A percentile compares a stretch with the other conserved stretches of the same genome.
Evolutionary conservation across 2,797 vertebrate species (phyloP).

Genomic region (Lepidocolaptes lacrymiger): DNA sequence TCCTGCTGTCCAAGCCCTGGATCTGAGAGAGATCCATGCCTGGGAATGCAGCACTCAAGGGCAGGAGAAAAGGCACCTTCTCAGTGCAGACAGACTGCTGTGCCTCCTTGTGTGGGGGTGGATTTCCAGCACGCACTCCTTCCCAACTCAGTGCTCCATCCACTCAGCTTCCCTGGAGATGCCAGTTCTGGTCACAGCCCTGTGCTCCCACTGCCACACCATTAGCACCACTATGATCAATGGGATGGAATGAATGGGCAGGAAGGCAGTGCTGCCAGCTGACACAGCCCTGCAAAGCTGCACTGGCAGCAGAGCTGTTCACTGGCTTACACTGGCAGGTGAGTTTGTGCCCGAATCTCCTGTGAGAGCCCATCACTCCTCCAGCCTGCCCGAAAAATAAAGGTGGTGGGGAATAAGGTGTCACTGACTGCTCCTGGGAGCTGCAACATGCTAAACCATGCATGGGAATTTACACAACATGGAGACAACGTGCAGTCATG

Average conservation of each 20-base stretch:
- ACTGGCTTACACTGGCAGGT: not conserved
- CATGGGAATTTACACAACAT: not conserved
- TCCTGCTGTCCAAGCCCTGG: not conserved
- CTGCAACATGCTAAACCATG: not conserved
- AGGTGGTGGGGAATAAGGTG: not conserved
- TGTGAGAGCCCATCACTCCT: not conserved
- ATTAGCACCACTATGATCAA: not conserved
- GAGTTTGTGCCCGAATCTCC: not conserved
- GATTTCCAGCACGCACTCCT: not conserved
- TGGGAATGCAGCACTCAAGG: not conserved
- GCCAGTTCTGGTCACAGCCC: not conserved
- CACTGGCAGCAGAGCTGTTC: not conserved
- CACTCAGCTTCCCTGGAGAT: not conserved
- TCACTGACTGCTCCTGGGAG: not conserved
- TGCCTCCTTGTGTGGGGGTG: too few species aligned
- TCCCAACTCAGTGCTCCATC: not conserved
- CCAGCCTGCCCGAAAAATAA: not conserved
- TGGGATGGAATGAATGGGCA: not conserved
- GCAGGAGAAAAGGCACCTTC: not conserved
- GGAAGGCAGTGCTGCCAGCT: fast-evolving
- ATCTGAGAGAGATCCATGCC: not conserved
- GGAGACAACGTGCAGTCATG: not conserved
- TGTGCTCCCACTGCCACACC: not conserved
- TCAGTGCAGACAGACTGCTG: not conserved
- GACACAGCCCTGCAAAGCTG: not conserved